Evolutionary conservation across 92 coral and sea anemone species (phyloP).

Genomic region (Palythoa grandis): DNA sequence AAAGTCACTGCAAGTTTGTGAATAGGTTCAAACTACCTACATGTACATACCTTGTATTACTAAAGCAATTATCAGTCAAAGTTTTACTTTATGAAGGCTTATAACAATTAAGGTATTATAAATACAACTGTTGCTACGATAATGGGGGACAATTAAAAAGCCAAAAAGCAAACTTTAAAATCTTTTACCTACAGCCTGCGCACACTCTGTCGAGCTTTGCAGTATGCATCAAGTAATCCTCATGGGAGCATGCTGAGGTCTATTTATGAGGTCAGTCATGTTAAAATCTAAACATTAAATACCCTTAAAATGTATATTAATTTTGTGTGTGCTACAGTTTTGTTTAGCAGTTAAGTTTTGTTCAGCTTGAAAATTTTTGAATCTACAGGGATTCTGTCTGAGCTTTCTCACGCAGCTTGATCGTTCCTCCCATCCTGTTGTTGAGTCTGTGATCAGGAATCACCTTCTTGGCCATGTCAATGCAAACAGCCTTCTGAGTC

Average conservation of each 20-base stretch:
- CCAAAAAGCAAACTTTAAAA: neutral
- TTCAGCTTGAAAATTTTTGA: neutral
- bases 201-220: slow-evolving; percentile 88
- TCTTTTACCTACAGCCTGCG: slow-evolving; percentile 69
- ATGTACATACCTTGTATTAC: no score
- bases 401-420: slow-evolving; percentile 95
- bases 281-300: no score
- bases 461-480: slow-evolving; percentile 91
- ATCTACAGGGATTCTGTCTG: slow-evolving; percentile 87
- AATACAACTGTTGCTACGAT: no score
- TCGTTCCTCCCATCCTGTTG: slow-evolving; percentile 89
- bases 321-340: neutral
- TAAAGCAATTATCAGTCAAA: no score
- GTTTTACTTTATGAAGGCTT: no score
- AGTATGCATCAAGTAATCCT: slow-evolving; percentile 90
- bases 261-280: slow-evolving; percentile 82
- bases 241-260: slow-evolving; percentile 89
- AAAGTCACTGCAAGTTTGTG: no score
- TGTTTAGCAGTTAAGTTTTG: neutral
- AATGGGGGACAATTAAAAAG: neutral
- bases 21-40: no score
- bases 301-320: neutral
- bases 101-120: no score
- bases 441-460: slow-evolving; percentile 69
- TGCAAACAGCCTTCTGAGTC: slow-evolving; percentile 81